These are phyloP conservation scores for Ictalurus furcatus DNA, from an alignment of 2,113 vertebrate species.

Conservation along the genomic window DNA sequence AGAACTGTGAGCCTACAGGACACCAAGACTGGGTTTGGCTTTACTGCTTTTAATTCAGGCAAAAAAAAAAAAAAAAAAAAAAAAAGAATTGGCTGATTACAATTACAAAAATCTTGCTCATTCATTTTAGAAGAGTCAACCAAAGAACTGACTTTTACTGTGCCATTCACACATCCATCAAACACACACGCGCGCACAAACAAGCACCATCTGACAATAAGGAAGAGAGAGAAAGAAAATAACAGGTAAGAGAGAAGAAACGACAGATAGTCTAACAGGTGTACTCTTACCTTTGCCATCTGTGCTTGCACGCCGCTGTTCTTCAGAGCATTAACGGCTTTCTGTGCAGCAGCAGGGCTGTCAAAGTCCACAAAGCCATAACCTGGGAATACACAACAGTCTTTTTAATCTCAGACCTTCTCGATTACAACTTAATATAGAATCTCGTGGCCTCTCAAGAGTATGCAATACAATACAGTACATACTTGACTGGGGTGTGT, in stretches of 20 bases:
- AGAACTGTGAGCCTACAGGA: slow-evolving; percentile 1
- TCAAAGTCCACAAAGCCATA: slow-evolving; percentile 99
- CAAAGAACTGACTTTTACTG: neutral
- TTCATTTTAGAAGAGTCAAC: neutral
- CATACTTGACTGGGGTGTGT: neutral
- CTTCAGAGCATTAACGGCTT: slow-evolving; percentile 94
- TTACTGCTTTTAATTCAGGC: neutral
- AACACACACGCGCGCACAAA: neutral
- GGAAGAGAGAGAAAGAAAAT: neutral
- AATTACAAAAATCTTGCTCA: slow-evolving; percentile 6
- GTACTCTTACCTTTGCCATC: slow-evolving; percentile 94
- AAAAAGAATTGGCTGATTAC: neutral
- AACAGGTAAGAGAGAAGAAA: slow-evolving; percentile 6
- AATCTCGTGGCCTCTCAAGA: neutral
- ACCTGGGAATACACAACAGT: slow-evolving; percentile 74
- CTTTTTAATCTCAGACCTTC: slow-evolving; percentile 41
- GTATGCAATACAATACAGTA: neutral
- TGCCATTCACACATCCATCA: slow-evolving; percentile 13
- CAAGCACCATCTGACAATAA: neutral
- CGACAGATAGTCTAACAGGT: slow-evolving; percentile 37
- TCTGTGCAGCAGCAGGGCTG: slow-evolving; percentile 94
- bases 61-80: neutral
- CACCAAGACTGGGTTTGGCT: neutral
- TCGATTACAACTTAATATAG: neutral
- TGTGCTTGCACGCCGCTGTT: slow-evolving; percentile 93